These are phyloP conservation scores for Tachyglossus aculeatus DNA, from an alignment of 2,797 vertebrate species.

Conservation along the genomic window DNA sequence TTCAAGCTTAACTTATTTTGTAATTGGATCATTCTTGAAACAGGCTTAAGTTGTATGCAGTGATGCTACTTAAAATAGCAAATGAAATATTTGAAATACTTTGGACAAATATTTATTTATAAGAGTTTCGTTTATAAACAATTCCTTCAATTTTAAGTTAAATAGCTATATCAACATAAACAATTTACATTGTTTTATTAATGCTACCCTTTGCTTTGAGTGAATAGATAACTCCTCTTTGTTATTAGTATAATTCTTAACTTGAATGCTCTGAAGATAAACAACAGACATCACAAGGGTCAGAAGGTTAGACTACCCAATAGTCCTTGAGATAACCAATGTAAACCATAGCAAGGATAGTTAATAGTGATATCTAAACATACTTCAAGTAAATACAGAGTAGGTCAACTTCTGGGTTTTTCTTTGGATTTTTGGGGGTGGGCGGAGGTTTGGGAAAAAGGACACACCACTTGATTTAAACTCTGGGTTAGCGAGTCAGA, in stretches of 20 bases:
- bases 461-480: too few relatives aligned
- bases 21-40: conserved; percentile 14
- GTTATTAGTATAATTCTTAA: conserved; percentile 39
- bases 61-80: conserved; percentile 25
- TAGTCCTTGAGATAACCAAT: conserved; percentile 11
- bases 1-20: conserved; percentile 21
- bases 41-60: conserved; percentile 6
- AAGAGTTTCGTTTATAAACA: conserved; percentile 34
- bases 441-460: too few relatives aligned
- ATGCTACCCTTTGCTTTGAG: conserved; percentile 3
- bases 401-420: conserved; percentile 24
- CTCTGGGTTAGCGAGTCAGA: too few relatives aligned
- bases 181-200: conserved; percentile 29
- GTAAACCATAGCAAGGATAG: conserved; percentile 33
- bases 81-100: conserved; percentile 20
- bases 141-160: conserved; percentile 25
- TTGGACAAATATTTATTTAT: conserved; percentile 39
- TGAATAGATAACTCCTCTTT: conserved; percentile 25
- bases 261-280: conserved; percentile 32
- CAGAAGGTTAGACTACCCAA: neutral
- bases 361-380: conserved; percentile 36
- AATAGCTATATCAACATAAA: conserved; percentile 44
- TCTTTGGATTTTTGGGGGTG: conserved; percentile 34
- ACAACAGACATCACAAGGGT: conserved; percentile 10
- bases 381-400: conserved; percentile 25